Conservation (phyloP, 2,888 invertebrate species). For the Tenthredo amoena region DNA sequence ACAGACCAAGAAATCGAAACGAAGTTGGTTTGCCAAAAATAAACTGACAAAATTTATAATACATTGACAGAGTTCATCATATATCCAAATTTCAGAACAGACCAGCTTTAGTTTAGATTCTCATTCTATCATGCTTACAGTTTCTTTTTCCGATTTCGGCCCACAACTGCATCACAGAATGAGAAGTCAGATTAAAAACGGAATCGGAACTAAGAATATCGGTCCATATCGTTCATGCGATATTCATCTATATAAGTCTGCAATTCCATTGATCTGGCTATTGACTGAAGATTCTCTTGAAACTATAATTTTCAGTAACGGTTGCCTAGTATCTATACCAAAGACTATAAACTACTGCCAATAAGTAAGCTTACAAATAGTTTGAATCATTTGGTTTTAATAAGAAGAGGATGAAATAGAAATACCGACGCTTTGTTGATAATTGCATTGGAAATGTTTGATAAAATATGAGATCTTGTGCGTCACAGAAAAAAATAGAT, state of each 20-base stretch:
- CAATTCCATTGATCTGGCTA: background rate
- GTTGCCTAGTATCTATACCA: background rate
- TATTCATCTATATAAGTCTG: slow-evolving; percentile 13
- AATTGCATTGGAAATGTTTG: slow-evolving; percentile 33
- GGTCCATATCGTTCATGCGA: slow-evolving; percentile 27
- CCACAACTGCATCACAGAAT: background rate
- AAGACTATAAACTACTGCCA: slow-evolving; percentile 3
- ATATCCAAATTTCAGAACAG: background rate
- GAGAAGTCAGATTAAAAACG: background rate
- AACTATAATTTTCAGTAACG: background rate
- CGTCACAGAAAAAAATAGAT: background rate
- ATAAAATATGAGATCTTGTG: background rate
- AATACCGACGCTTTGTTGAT: background rate
- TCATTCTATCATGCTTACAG: background rate
- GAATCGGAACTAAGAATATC: slow-evolving; percentile 35
- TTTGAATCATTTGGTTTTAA: background rate
- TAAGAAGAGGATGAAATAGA: background rate
- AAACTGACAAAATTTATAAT: background rate
- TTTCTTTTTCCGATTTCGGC: background rate
- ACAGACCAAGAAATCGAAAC: background rate
- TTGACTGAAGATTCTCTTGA: background rate
- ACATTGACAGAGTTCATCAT: background rate
- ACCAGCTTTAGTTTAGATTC: background rate
- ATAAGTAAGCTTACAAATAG: background rate
- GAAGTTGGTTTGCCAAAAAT: background rate